Evolutionary conservation across 2,888 invertebrate genomes (phyloP).

Genomic region (Junonia oenone): DNA sequence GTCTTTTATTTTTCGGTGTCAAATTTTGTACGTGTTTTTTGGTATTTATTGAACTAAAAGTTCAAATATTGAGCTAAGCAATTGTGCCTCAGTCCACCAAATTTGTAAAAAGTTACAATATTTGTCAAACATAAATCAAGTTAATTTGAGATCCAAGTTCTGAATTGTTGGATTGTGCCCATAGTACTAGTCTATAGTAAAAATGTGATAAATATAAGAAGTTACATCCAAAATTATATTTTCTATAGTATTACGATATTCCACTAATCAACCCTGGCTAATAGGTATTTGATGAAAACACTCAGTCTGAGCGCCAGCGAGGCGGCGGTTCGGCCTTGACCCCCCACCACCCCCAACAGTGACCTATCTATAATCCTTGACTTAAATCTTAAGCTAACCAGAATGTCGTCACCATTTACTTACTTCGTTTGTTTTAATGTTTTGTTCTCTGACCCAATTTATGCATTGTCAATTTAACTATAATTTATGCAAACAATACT

Average conservation of each 20-base stretch:
- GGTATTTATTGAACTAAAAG: too few species aligned
- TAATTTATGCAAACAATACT: too few species aligned
- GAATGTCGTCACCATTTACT: conserved; percentile 2
- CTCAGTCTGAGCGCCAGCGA: conserved; percentile 19
- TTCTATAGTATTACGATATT: too few species aligned
- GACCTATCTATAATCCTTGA: conserved; percentile 24
- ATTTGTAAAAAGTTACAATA: too few species aligned
- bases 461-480: too few species aligned
- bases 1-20: too few species aligned
- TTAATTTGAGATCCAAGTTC: too few species aligned
- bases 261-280: not conserved
- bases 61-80: too few species aligned
- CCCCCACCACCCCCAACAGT: conserved; percentile 6
- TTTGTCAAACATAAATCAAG: too few species aligned
- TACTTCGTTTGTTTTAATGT: not conserved
- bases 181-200: not conserved
- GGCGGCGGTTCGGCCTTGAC: conserved; percentile 30
- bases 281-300: not conserved
- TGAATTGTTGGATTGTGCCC: too few species aligned
- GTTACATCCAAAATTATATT: too few species aligned
- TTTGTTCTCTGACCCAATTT: not conserved
- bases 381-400: conserved; percentile 16
- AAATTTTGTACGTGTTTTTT: not conserved
- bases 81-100: too few species aligned
- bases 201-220: not conserved